Percentiles rank a stretch among this genome's conserved stretches.
Conservation (phyloP, 2,113 vertebrate genomes). For the Clarias magur region DNA sequence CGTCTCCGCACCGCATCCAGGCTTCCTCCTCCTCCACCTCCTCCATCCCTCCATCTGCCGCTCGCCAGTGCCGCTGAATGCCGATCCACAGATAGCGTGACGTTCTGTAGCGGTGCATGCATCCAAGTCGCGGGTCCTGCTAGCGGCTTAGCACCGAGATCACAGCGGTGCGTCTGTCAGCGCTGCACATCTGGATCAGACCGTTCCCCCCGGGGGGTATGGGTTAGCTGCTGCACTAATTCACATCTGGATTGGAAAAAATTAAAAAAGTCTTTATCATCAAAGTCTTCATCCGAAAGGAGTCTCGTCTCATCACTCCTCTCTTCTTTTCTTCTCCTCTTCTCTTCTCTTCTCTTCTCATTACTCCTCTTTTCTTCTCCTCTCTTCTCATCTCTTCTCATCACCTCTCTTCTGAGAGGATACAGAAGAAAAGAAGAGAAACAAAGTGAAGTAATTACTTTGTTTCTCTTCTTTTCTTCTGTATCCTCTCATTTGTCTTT, state of each 20-base stretch:
- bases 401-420: neutral
- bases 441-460: too few relatives aligned
- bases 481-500: too few relatives aligned
- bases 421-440: too few relatives aligned
- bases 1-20: constrained; percentile 45
- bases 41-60: constrained; percentile 42
- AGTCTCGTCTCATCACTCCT: neutral
- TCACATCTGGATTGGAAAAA: constrained; percentile 9
- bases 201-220: neutral
- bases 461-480: neutral
- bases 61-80: constrained; percentile 42
- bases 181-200: constrained; percentile 17
- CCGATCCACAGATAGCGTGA: constrained; percentile 4
- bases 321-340: neutral
- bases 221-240: neutral
- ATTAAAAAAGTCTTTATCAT: neutral
- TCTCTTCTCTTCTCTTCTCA: neutral
- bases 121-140: neutral
- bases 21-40: constrained; percentile 35
- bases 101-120: neutral
- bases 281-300: neutral
- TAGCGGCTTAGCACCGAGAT: neutral
- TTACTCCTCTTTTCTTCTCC: neutral
- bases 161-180: neutral
- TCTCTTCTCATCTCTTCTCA: neutral